Base-by-base conservation (phyloP, 2,888 invertebrate species). In the Fissipunctia ypsillon region DNA sequence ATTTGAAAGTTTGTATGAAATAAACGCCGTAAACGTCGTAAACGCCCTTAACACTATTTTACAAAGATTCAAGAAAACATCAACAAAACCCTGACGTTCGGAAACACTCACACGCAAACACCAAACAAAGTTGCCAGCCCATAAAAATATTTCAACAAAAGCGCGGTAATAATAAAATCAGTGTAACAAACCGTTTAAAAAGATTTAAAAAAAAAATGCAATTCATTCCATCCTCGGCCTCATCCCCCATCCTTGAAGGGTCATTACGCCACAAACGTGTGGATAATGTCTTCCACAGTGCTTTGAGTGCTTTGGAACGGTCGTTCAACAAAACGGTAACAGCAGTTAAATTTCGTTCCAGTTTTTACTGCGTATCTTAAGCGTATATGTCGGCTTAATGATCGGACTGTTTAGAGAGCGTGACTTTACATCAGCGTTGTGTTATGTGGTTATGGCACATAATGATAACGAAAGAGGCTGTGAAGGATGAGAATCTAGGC, bases 241-340 rank as follows among this genome's bases (percentile, higher is more conserved):
- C 83, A 86, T 84, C 84, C 84, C 85, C 83, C 73, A 79, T 85
- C 79, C 87, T 87, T 89, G 84, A 88, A 90, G 90, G 91, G 93
- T 92, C 93, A 91, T 94, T 94, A 94, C 87, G 84, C 80, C 41
- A 78, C 78, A 87, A 91, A 92, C 92, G 91, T 93, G 93, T 91
- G 92, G 92, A 90, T 94, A 93, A 94, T 94, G 92, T 90, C 89
- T 90, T 88, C 84, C 86, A 84, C 87, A 84, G 84, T 79, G 72
- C 85, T 84, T 84, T 84, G 82, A 89, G 88, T 88, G 87, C 87
- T 89, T 77, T 73, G 77, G 84, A 88, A 88, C 85, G 89, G 88
- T 89, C 88, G 88, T 90, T 91, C 87, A 86, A 88, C 88, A 85
- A 88, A 88, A 88, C 85, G 88, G 87, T 77, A 88, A 86, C 89